Evolutionary conservation across 1,140 invertebrate genomes (phyloP).

Genomic region (Trigoniulus corallinus): DNA sequence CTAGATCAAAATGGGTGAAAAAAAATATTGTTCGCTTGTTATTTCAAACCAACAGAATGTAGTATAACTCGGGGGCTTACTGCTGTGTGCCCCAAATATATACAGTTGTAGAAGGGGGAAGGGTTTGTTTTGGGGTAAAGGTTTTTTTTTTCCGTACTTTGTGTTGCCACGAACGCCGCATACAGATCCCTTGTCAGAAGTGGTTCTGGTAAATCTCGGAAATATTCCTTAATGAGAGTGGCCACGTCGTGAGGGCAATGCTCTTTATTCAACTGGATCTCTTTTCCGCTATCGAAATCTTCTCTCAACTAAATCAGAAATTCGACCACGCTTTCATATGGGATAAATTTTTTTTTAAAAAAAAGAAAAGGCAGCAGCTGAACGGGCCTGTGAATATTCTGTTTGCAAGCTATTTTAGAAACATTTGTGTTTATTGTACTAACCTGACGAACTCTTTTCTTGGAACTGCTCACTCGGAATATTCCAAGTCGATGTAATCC

Average conservation of each 20-base stretch:
- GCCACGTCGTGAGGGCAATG: slow-evolving; percentile 85
- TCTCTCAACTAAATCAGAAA: slow-evolving; percentile 84
- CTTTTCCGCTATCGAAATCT: slow-evolving; percentile 69
- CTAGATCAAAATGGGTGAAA: too few species aligned
- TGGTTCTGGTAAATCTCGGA: slow-evolving; percentile 81
- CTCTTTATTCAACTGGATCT: slow-evolving; percentile 54
- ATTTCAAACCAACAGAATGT: background rate
- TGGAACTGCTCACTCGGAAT: slow-evolving; percentile 75
- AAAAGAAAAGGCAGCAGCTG: too few species aligned
- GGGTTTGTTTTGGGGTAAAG: background rate
- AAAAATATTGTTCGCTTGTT: slow-evolving; percentile 6
- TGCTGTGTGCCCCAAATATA: too few species aligned
- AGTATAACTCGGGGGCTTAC: too few species aligned
- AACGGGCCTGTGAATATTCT: background rate
- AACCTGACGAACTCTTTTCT: slow-evolving; percentile 79
- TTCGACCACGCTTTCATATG: too few species aligned
- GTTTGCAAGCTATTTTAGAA: too few species aligned
- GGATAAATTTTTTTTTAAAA: too few species aligned
- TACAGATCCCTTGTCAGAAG: slow-evolving; percentile 76
- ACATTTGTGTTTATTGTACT: too few species aligned
- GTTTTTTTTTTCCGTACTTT: slow-evolving; percentile 42
- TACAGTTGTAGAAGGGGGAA: background rate
- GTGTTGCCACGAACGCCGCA: slow-evolving; percentile 70
- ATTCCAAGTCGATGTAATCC: slow-evolving; percentile 61
- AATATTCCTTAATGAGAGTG: slow-evolving; percentile 79